Percentiles rank a stretch among this genome's conserved stretches.
These are phyloP conservation scores for Damaliscus lunatus DNA, from an alignment of 2,113 vertebrate genomes.

Conservation along the genomic window DNA sequence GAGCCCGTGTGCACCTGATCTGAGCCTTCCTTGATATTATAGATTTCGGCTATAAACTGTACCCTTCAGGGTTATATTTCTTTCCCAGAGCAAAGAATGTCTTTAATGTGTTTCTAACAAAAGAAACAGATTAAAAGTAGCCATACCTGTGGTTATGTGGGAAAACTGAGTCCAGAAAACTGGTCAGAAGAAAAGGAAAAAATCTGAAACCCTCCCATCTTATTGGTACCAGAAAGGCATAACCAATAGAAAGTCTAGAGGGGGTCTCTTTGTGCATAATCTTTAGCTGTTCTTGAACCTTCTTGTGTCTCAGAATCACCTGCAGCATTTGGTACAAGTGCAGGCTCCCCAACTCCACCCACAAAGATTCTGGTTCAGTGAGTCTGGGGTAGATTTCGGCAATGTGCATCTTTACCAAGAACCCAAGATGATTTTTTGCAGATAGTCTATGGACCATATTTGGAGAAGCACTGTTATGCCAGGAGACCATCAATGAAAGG, in stretches of 20 bases:
- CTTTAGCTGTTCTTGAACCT: neutral
- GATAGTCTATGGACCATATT: neutral
- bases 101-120: neutral
- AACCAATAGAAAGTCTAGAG: neutral
- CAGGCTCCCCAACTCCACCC: neutral
- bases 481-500: neutral
- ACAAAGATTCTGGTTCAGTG: neutral
- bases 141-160: neutral
- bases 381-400: neutral
- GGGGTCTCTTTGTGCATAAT: neutral
- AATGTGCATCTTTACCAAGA: neutral
- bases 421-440: neutral
- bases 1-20: neutral
- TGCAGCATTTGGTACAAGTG: neutral
- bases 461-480: neutral
- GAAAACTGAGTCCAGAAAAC: slow-evolving; percentile 2
- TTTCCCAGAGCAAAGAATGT: neutral
- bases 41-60: neutral
- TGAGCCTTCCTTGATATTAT: neutral
- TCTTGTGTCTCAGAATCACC: neutral
- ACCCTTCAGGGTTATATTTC: neutral
- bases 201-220: neutral
- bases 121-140: neutral
- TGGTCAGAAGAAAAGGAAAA: neutral
- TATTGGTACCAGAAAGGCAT: neutral